phyloP scores from a whole-genome alignment of 2,888 invertebrate species.

The Choristoneura rosaceana region DNA sequence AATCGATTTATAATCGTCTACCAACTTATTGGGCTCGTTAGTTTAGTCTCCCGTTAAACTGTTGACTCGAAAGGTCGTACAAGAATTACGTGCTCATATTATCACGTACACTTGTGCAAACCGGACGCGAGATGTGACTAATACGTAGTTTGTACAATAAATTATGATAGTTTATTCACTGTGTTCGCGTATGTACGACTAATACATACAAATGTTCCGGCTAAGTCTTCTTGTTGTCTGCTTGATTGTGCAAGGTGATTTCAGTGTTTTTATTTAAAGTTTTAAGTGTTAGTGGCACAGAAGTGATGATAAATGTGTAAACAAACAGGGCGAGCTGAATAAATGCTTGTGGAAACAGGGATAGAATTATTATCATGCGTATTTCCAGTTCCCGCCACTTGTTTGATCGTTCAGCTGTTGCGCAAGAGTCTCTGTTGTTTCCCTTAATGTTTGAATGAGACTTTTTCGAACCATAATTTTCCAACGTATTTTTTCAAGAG shows the following conservation, averaged over 20 bases:
- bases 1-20: neutral
- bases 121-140: conserved; percentile 54
- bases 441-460: too few relatives aligned
- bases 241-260: conserved; percentile 32
- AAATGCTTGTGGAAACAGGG: too few relatives aligned
- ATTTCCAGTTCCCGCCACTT: too few relatives aligned
- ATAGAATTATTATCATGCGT: too few relatives aligned
- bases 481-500: too few relatives aligned
- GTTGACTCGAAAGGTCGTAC: neutral
- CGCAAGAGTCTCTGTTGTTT: too few relatives aligned
- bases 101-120: conserved; percentile 66
- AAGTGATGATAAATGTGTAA: too few relatives aligned
- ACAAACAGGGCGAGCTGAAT: too few relatives aligned
- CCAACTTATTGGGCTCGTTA: neutral
- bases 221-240: conserved; percentile 43
- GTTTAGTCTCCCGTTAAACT: neutral
- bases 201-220: conserved; percentile 47
- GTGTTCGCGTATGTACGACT: conserved; percentile 42
- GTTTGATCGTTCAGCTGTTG: too few relatives aligned
- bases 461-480: too few relatives aligned
- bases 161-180: conserved; percentile 1
- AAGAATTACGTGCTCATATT: conserved; percentile 33
- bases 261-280: too few relatives aligned
- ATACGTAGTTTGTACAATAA: conserved; percentile 49
- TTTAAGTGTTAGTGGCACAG: too few relatives aligned